These are phyloP conservation scores for Neoascia interrupta DNA, from an alignment of 2,888 invertebrate species.

Conservation along the genomic window DNA sequence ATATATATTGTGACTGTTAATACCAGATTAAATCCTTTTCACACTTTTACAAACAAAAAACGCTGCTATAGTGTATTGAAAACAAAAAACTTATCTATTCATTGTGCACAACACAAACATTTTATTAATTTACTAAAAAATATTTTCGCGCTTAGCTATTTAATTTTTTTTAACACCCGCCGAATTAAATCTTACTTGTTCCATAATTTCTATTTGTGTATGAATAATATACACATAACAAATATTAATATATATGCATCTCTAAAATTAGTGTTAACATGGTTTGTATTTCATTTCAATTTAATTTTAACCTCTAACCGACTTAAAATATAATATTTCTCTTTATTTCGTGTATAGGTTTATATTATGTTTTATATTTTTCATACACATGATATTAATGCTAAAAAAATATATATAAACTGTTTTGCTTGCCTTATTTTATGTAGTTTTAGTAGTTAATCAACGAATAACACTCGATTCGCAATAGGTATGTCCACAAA, in stretches of 20 bases:
- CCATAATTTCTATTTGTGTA: constrained; percentile 4
- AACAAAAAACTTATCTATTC: too few species aligned
- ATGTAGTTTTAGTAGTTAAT: constrained; percentile 18
- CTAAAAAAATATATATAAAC: constrained; percentile 37
- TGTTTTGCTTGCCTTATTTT: constrained; percentile 15
- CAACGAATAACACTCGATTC: constrained; percentile 10
- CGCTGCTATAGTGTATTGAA: too few species aligned
- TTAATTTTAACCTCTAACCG: not conserved
- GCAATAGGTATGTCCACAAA: not conserved
- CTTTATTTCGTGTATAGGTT: not conserved
- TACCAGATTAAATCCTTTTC: too few species aligned
- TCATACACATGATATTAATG: constrained; percentile 30
- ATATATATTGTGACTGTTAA: too few species aligned
- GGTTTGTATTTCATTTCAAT: constrained; percentile 23
- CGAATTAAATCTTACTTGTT: not conserved
- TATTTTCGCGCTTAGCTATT: not conserved
- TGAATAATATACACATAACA: constrained; percentile 30
- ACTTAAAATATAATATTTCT: constrained; percentile 14
- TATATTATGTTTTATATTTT: constrained; percentile 18
- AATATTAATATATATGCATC: constrained; percentile 25
- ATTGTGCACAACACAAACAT: constrained; percentile 21
- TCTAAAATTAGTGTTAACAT: constrained; percentile 63
- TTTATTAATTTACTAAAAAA: constrained; percentile 12
- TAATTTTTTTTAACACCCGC: not conserved
- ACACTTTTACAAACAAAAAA: too few species aligned